A percentile compares a stretch with the other conserved stretches of the same genome.
These are phyloP conservation scores for Myotis myotis DNA, from an alignment of 2,797 vertebrate genomes.

Conservation along the genomic window DNA sequence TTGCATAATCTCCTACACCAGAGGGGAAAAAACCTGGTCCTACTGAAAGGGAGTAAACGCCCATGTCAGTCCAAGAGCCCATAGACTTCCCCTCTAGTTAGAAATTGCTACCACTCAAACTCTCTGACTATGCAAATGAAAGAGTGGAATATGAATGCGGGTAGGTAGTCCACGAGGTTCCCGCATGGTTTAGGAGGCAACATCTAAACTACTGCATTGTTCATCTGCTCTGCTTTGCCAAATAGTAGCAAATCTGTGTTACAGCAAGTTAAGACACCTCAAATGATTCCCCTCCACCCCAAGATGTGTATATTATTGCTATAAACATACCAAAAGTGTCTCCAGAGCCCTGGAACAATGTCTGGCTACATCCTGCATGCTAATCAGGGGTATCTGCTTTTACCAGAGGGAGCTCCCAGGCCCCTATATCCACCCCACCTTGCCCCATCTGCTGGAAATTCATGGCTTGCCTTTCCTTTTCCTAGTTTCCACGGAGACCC, in stretches of 20 bases:
- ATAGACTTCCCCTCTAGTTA: background rate
- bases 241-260: slow-evolving; percentile 45
- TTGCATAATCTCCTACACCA: slow-evolving; percentile 21
- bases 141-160: background rate
- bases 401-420: slow-evolving; percentile 19
- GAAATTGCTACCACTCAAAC: background rate
- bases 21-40: slow-evolving; percentile 4
- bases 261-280: slow-evolving; percentile 6
- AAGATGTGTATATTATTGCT: background rate
- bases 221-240: slow-evolving; percentile 31
- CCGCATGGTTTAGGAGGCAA: background rate
- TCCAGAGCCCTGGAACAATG: background rate
- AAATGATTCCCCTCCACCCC: background rate
- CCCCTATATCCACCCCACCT: background rate
- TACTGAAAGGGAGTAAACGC: background rate
- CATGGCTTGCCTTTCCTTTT: slow-evolving; percentile 29
- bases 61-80: background rate
- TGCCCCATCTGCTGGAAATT: slow-evolving; percentile 57
- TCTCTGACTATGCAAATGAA: slow-evolving; percentile 21
- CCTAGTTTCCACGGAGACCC: slow-evolving; percentile 81
- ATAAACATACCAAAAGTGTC: background rate
- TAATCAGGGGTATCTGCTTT: slow-evolving; percentile 45
- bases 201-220: background rate
- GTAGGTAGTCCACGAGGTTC: background rate
- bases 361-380: slow-evolving; percentile 38